A percentile compares a stretch with the other conserved stretches of the same genome.
phyloP scores from a whole-genome alignment of 2,113 vertebrate species.

The Toxostoma redivivum region DNA sequence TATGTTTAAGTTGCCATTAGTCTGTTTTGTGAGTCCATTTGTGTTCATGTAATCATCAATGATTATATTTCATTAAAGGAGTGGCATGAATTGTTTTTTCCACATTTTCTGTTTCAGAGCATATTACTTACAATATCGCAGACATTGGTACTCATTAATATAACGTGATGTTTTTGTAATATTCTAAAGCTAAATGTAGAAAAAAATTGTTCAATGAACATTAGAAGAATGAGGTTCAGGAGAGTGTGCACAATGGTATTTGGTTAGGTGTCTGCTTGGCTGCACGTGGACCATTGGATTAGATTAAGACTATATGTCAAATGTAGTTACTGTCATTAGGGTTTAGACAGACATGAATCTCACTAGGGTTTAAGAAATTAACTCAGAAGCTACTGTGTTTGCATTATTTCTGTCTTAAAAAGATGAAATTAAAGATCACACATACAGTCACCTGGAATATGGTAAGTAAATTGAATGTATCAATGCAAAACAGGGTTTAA shows the following conservation, averaged over 20 bases:
- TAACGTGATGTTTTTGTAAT: neutral
- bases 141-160: neutral
- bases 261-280: neutral
- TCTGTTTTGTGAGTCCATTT: neutral
- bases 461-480: neutral
- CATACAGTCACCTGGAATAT: neutral
- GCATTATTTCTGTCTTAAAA: neutral
- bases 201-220: neutral
- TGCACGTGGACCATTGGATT: neutral
- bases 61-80: neutral
- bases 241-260: neutral
- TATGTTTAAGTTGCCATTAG: neutral
- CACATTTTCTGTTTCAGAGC: neutral
- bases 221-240: neutral
- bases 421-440: neutral
- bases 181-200: neutral
- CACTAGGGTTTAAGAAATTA: neutral
- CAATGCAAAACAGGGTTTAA: neutral
- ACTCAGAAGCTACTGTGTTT: neutral
- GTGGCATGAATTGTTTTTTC: neutral
- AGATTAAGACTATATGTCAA: neutral
- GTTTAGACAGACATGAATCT: neutral
- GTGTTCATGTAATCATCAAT: neutral
- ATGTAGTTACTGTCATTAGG: neutral
- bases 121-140: neutral